Percentiles rank a stretch among this genome's conserved stretches.
phyloP scores from a whole-genome alignment of 2,888 invertebrate genomes.

The Calameuta filiformis region DNA sequence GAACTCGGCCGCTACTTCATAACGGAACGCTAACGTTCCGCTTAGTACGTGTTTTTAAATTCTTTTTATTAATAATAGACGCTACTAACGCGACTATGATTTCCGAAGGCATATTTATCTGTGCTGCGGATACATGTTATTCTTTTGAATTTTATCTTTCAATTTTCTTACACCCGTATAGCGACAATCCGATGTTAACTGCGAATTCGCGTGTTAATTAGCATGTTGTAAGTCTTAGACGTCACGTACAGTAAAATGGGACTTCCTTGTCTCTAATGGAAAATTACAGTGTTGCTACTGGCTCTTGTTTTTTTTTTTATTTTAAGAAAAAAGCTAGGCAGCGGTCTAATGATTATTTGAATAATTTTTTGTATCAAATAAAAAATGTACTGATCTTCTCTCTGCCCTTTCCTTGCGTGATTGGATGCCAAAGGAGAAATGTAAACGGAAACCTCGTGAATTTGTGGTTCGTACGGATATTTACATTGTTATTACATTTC shows the following conservation, averaged over 20 bases:
- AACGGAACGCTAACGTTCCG: not conserved
- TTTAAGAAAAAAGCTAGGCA: not conserved
- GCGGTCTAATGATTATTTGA: not conserved
- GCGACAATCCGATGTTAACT: not conserved
- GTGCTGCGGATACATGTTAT: not conserved
- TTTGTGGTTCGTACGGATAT: not conserved
- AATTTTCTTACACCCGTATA: not conserved
- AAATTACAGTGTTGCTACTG: not conserved
- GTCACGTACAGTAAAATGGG: not conserved
- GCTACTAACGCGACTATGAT: not conserved
- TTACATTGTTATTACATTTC: not conserved
- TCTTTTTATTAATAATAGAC: not conserved
- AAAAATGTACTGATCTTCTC: too few relatives aligned
- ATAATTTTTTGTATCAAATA: not conserved
- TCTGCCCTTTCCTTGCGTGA: not conserved
- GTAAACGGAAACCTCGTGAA: not conserved
- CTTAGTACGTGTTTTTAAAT: not conserved
- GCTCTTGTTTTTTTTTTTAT: not conserved
- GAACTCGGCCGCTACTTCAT: not conserved
- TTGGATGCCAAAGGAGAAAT: not conserved
- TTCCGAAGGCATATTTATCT: not conserved
- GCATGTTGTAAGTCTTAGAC: not conserved
- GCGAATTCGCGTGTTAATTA: not conserved
- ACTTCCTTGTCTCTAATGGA: not conserved
- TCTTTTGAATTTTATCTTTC: not conserved